These are phyloP conservation scores for Ibycter americanus DNA, from an alignment of 2,797 vertebrate genomes.

Conservation along the genomic window DNA sequence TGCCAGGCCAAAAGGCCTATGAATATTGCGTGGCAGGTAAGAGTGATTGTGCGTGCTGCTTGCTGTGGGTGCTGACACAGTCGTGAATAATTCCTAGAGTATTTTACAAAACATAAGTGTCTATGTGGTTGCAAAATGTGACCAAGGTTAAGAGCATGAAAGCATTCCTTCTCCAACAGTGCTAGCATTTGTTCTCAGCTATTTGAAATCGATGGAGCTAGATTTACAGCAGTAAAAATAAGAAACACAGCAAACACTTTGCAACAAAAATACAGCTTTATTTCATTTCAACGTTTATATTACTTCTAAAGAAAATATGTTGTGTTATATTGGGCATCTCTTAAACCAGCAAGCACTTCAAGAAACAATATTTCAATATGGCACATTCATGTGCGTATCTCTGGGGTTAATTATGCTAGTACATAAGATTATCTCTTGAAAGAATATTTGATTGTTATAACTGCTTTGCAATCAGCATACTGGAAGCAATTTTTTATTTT, in stretches of 20 bases:
- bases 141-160: not conserved
- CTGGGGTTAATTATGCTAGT: not conserved
- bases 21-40: not conserved
- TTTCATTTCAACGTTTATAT: constrained; percentile 48
- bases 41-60: not conserved
- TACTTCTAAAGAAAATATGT: constrained; percentile 26
- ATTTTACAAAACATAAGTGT: not conserved
- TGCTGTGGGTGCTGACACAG: not conserved
- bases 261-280: constrained; percentile 68
- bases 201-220: not conserved
- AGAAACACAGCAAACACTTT: not conserved
- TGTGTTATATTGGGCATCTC: constrained; percentile 22
- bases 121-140: not conserved
- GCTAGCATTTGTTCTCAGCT: not conserved
- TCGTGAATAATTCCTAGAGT: not conserved
- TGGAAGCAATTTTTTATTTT: not conserved
- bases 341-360: constrained; percentile 35
- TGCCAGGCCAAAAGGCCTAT: not conserved
- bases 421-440: not conserved
- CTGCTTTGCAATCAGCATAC: constrained; percentile 17
- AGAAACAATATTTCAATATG: not conserved
- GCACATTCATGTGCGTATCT: not conserved
- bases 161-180: not conserved
- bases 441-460: not conserved
- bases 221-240: not conserved